Percentiles rank a stretch among this genome's conserved stretches.
Conservation (phyloP, 1,140 invertebrate genomes). For the Drosophila nikananu region DNA sequence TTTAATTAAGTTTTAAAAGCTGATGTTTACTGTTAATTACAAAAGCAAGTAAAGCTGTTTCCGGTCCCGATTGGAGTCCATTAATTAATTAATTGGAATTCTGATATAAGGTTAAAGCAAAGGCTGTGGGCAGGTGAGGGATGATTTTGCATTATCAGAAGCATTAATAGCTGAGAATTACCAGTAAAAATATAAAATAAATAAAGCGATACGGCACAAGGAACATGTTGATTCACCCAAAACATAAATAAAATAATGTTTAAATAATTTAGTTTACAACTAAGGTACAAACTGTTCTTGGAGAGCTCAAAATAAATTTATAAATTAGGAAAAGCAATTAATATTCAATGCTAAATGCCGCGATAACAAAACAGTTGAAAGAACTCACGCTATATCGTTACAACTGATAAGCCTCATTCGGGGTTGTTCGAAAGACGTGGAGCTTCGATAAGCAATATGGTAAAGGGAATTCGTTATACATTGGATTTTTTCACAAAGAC, state of each 20-base stretch:
- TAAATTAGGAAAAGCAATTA: constrained; percentile 35
- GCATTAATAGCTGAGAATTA: constrained; percentile 23
- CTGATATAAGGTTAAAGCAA: background rate
- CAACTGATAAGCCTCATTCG: constrained; percentile 52
- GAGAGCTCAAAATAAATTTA: constrained; percentile 22
- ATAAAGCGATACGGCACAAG: constrained; percentile 71
- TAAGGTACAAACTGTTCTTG: constrained; percentile 23
- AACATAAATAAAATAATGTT: constrained; percentile 20
- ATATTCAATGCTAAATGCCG: constrained; percentile 39
- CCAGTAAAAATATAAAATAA: constrained; percentile 40
- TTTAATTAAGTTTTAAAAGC: constrained; percentile 19
- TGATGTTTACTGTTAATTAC: constrained; percentile 31
- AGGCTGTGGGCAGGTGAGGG: background rate
- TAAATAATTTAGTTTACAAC: constrained; percentile 34
- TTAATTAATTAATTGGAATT: constrained; percentile 22
- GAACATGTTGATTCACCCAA: constrained; percentile 43
- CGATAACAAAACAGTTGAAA: constrained; percentile 41
- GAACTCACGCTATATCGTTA: constrained; percentile 45
- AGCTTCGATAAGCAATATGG: constrained; percentile 23
- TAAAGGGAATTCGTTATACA: constrained; percentile 32
- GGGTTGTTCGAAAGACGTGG: constrained; percentile 20
- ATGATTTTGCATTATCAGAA: constrained; percentile 16
- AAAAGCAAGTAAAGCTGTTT: constrained; percentile 61
- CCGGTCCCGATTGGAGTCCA: constrained; percentile 29
- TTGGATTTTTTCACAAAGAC: constrained; percentile 35